phyloP scores from a whole-genome alignment of 2,888 invertebrate species.

The Chrysolina oricalcia region DNA sequence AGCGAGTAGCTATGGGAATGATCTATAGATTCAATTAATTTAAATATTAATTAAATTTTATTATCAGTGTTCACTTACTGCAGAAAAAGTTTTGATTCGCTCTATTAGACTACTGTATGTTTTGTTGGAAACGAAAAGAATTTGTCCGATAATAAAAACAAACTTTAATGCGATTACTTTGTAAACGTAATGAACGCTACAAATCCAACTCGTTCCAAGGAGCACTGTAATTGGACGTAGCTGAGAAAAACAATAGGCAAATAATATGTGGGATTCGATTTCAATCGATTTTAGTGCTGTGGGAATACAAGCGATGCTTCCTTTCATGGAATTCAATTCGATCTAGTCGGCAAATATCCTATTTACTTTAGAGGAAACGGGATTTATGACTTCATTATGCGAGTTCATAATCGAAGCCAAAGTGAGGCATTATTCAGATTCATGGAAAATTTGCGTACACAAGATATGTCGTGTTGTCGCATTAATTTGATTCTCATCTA shows the following conservation, averaged over 20 bases:
- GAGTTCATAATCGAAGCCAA: neutral
- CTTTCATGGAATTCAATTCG: neutral
- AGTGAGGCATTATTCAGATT: too few relatives aligned
- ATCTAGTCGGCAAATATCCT: neutral
- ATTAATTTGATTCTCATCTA: too few relatives aligned
- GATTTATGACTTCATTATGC: neutral
- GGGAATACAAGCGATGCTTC: constrained; percentile 7
- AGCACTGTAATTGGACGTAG: constrained; percentile 16
- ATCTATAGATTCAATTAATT: neutral
- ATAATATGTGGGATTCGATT: constrained; percentile 12
- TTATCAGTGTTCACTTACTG: neutral
- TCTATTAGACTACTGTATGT: neutral
- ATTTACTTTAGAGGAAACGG: neutral
- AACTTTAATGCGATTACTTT: neutral
- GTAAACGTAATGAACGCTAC: neutral
- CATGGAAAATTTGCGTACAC: too few relatives aligned
- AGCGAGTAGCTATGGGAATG: neutral
- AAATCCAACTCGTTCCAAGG: constrained; percentile 14
- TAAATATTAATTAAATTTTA: neutral
- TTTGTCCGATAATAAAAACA: neutral
- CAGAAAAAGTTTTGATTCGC: neutral
- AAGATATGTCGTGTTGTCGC: too few relatives aligned
- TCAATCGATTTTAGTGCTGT: constrained; percentile 6
- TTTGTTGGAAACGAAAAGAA: neutral
- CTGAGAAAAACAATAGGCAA: constrained; percentile 24